Evolutionary conservation across 2,113 vertebrate genomes (phyloP), one percentile per base, ranked within the genome.

Genomic region (Sialia sialis): DNA sequence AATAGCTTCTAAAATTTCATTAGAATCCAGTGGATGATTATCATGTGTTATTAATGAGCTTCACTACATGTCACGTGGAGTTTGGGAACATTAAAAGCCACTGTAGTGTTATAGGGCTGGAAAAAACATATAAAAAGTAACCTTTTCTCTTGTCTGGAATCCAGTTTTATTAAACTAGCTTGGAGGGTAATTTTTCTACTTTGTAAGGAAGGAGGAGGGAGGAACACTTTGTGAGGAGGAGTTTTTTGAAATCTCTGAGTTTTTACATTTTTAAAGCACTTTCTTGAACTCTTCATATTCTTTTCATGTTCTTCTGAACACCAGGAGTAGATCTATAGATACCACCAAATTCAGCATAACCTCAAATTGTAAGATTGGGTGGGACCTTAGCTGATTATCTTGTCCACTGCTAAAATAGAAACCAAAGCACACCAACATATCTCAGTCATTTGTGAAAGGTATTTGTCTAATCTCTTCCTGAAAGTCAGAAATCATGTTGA

Each of bases 1-100:
- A 70, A 62, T 83, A 63, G 59, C 32, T 92, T 66, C 75, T 92
- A 79, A 90, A 70, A 92, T 92, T 89, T 84, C 60, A 56, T 92
- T 83, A 86, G 51, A 90, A 84, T 63, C 76, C 56, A 63, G 13
- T 89, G 68, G 76, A 92, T 94, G n/a, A 75, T 92, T 84, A 86
- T 86, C n/a, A 21, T 39, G 27, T 84, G 68, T 89, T 92, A 81
- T 78, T 94, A 93, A 72, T 49, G 67, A 81, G 36, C 43, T 89
- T 86, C 76, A 72, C 48, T 64, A 86, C 86, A 55, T 1, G 2
- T 88, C 72, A 41, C 51, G 48, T 90, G 69, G 68, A 70, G 36
- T 90, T 90, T 56, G 51, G 22, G 60, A 75, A 44, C 60, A 39
- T 90, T 72, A 81, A 84, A 92, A 86, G 16, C 32, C 39, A 34